Evolutionary conservation across 1,140 invertebrate genomes (phyloP).

Genomic region (Spodoptera litura): DNA sequence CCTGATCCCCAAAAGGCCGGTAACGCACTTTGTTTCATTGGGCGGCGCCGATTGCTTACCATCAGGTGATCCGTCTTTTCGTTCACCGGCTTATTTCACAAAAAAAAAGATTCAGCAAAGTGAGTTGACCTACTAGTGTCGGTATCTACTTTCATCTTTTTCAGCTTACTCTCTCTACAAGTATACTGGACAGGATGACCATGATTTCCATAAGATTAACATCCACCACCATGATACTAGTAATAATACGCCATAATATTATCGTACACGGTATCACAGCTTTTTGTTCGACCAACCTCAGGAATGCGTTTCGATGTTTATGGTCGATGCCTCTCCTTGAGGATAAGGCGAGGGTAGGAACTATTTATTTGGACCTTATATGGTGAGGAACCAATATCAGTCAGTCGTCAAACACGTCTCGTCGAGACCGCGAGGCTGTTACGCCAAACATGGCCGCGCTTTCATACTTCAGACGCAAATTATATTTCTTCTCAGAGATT

Average conservation of each 20-base stretch:
- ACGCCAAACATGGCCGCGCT: slow-evolving; percentile 24
- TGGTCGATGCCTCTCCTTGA: slow-evolving; percentile 13
- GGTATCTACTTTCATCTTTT: too few species aligned
- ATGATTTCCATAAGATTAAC: neutral
- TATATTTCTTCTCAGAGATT: slow-evolving; percentile 19
- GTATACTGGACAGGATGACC: too few species aligned
- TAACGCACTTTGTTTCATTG: too few species aligned
- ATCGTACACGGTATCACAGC: slow-evolving; percentile 6
- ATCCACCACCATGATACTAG: neutral
- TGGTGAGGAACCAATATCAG: slow-evolving; percentile 11
- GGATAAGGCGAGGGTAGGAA: slow-evolving; percentile 28
- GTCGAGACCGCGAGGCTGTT: neutral
- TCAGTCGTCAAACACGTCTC: slow-evolving; percentile 24
- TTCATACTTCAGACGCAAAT: slow-evolving; percentile 33
- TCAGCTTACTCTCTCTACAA: too few species aligned
- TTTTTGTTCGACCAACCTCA: slow-evolving; percentile 11
- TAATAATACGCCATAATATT: slow-evolving; percentile 16
- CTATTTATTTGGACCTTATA: slow-evolving; percentile 39
- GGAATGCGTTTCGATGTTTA: slow-evolving; percentile 27
- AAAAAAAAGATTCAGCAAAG: too few species aligned
- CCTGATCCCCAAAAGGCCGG: too few species aligned
- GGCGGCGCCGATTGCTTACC: too few species aligned
- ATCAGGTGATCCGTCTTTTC: too few species aligned
- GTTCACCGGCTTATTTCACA: too few species aligned
- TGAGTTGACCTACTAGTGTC: too few species aligned